Evolutionary conservation across 2,797 vertebrate species (phyloP), one percentile per base, ranked within the genome.

Genomic region (Scleropages formosus): DNA sequence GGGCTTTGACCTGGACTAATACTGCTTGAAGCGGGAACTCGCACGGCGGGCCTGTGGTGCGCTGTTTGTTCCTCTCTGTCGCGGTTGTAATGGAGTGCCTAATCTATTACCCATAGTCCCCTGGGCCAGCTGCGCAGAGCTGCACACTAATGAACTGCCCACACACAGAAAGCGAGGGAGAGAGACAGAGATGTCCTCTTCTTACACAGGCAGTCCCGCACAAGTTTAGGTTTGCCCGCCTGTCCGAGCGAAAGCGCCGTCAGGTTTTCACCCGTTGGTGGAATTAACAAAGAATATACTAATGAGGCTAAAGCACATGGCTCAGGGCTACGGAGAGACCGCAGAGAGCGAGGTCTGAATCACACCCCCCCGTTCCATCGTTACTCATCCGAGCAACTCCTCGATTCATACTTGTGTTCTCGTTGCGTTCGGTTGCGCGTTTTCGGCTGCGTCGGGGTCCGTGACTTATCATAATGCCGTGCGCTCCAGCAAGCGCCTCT

Each of bases 101-200:
- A 74, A 78, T 78, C 77, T 78, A 75, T 75, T 80, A 78, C 77
- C 76, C 71, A 76, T 62, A 22, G 64, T 78, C 79, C 71, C 74
- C 39, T 39, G 74, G 75, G 77, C 65, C 44, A 47, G 16, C 65
- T 71, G 74, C 66, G 56, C 70, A 67, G 74, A 53, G 39, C 58
- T 46, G 63, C 61, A 75, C 71, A 75, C 79, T 78, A 80, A 76
- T 80, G 74, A 78, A 74, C 69, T 56, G 73, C 62, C 73, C 63
- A 46, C 22, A 73, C 39, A 44, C 16, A 31, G 70, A 44, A 58
- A 56, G 13, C 56, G 49, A 39, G 24, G 18, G 53, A 7, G 65
- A 13, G 56, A n/a, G 39, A 51, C 67, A 44, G 46, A 24, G n/a
- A 71, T 24, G 24, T 13, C 27, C 44, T 51, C 9, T 72, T 15